Percentiles rank a stretch among this genome's conserved stretches.
These are phyloP conservation scores for Loripinus fragilis DNA, from an alignment of 2,888 invertebrate species.

Conservation along the genomic window DNA sequence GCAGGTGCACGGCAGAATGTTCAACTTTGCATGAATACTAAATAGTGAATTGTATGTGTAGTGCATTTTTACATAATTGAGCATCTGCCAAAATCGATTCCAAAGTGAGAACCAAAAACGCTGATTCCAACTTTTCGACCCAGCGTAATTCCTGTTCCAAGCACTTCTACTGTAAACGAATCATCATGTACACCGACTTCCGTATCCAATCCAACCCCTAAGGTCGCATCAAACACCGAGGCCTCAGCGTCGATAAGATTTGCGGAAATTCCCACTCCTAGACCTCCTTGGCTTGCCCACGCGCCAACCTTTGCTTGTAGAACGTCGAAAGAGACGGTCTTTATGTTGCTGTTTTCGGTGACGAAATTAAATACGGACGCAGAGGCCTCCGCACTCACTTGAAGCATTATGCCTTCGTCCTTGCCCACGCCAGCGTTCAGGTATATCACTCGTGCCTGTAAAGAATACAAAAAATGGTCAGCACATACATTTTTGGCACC, in stretches of 20 bases:
- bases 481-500: too few species aligned
- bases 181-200: background rate
- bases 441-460: background rate
- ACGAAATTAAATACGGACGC: background rate
- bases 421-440: background rate
- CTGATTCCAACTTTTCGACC: slow-evolving; percentile 4
- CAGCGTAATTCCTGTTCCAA: background rate
- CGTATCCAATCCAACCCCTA: background rate
- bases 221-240: background rate
- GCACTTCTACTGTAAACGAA: background rate
- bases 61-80: background rate
- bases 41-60: too few species aligned
- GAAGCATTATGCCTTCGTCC: background rate
- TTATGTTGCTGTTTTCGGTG: background rate
- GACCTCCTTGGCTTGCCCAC: background rate
- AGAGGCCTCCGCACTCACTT: slow-evolving; percentile 3
- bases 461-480: background rate
- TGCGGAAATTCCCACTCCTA: background rate
- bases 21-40: too few species aligned
- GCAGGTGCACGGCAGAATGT: too few species aligned
- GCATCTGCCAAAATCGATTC: background rate
- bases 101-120: background rate
- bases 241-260: background rate
- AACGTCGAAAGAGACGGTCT: background rate
- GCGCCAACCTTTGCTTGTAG: background rate